Conservation (phyloP, 2,888 invertebrate genomes). For the Acanthosepion lycidas region DNA sequence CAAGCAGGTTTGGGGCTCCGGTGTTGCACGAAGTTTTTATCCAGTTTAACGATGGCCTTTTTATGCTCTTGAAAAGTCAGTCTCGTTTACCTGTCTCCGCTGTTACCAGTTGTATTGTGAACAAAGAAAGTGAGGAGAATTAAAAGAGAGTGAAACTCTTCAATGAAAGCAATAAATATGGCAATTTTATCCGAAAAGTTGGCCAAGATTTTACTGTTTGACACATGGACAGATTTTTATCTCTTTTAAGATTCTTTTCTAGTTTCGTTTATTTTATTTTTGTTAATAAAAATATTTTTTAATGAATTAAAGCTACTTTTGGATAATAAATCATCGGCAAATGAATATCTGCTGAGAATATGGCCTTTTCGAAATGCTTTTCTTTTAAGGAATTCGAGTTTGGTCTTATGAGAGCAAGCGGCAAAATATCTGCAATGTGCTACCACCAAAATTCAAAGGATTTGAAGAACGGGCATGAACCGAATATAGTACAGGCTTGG, state of each 20-base stretch:
- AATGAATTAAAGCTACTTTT: not conserved
- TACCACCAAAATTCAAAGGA: too few species aligned
- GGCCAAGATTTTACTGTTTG: not conserved
- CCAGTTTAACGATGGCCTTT: not conserved
- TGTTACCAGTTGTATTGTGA: not conserved
- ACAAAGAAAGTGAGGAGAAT: not conserved
- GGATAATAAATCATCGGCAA: not conserved
- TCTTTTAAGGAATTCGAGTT: too few species aligned
- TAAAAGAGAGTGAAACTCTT: not conserved
- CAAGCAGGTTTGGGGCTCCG: not conserved
- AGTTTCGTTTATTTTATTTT: not conserved
- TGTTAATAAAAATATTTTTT: slow-evolving; percentile 24
- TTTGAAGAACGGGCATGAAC: too few species aligned
- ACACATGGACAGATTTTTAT: not conserved
- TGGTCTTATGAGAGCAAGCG: too few species aligned
- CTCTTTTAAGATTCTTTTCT: not conserved
- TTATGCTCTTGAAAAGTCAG: not conserved
- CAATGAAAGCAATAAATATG: not conserved
- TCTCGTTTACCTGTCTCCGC: not conserved
- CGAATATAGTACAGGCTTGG: too few species aligned
- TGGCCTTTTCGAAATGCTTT: too few species aligned
- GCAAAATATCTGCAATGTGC: too few species aligned
- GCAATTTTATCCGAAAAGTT: slow-evolving; percentile 33
- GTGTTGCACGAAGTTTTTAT: not conserved
- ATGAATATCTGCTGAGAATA: not conserved